Evolutionary conservation across 2,797 vertebrate species (phyloP), one percentile per base, ranked within the genome.

Genomic region (Mormyrops attenuatus): DNA sequence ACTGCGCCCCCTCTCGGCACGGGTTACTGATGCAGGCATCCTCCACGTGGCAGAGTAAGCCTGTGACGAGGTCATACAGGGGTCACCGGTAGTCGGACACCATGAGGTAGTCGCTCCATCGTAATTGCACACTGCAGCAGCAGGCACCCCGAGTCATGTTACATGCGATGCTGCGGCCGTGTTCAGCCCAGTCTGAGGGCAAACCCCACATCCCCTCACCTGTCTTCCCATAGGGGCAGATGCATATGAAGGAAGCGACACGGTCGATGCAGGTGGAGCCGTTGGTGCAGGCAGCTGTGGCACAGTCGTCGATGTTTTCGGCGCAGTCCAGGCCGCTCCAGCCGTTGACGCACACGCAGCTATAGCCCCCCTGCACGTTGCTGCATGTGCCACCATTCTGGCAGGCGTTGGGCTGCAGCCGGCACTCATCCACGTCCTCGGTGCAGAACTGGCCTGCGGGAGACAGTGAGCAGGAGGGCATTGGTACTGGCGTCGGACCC

Each of bases 341-440:
- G 85, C 96, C 96, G 1, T 97, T 97, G 47, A 97, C 96, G 0
- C 96, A 97, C 17, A 97, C 96, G 15, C 96, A 97, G 77, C 92
- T 94, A 41, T 96, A 97, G 91, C 94, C 91, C 8, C 96, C 96
- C 0, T 91, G 88, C 60, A 92, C 90, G 93, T 97, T 97, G 93
- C 94, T 96, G 93, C 96, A 97, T 0, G 96, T 97, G 0, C 96
- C 96, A 0, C 96, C 96, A 0, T 97, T 97, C 92, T 96, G 96
- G 92, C 96, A 97, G 9, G 96, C 95, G 91, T 97, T 97, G 66
- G 96, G 96, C 94, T 97, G 96, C 90, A 97, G 93, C 44, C 94
- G 95, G 89, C 96, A 97, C 93, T 97, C 96, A 3, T 97, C 96
- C 89, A 97, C 96, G 4, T 97, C 96, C 89, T 97, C 96, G 0